These are phyloP conservation scores for Botrylloides violaceus DNA, from an alignment of 23 tunicate genomes.

Conservation along the genomic window DNA sequence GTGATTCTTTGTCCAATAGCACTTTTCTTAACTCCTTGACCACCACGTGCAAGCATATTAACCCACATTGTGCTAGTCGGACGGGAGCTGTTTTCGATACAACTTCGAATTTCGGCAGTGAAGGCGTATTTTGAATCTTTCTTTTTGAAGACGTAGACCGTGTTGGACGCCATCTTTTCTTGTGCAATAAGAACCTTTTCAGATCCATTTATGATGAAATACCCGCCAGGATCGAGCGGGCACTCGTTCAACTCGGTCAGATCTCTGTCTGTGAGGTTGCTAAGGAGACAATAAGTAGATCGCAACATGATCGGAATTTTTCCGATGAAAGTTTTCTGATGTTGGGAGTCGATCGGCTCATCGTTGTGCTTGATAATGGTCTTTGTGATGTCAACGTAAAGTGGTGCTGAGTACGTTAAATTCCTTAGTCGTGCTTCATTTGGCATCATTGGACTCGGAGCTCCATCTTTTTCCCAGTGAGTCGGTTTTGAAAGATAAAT, in stretches of 20 bases:
- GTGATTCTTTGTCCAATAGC: conserved; percentile 99
- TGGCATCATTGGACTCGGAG: conserved; percentile 99
- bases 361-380: conserved; percentile 63
- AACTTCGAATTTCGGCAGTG: conserved; percentile 97
- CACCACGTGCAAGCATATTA: conserved; percentile 92
- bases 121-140: conserved; percentile 95
- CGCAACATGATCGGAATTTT: conserved; percentile 99
- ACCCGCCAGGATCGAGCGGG: conserved; percentile 99
- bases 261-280: conserved; percentile 98
- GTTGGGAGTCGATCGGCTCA: conserved; percentile 61
- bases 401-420: conserved; percentile 94
- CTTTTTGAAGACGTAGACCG: conserved; percentile 98
- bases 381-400: conserved; percentile 97
- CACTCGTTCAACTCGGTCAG: conserved; percentile 98
- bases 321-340: conserved; percentile 91
- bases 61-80: conserved; percentile 99
- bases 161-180: conserved; percentile 99
- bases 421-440: conserved; percentile 98
- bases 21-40: conserved; percentile 96
- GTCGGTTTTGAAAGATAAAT: conserved; percentile 98
- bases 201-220: conserved; percentile 98
- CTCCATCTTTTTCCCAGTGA: conserved; percentile 99
- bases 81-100: conserved; percentile 89
- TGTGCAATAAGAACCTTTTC: conserved; percentile 98
- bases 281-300: conserved; percentile 91